A percentile compares a stretch with the other conserved stretches of the same genome.
Conservation (phyloP, 2,888 invertebrate genomes). For the Drosophila nr. medialis region DNA sequence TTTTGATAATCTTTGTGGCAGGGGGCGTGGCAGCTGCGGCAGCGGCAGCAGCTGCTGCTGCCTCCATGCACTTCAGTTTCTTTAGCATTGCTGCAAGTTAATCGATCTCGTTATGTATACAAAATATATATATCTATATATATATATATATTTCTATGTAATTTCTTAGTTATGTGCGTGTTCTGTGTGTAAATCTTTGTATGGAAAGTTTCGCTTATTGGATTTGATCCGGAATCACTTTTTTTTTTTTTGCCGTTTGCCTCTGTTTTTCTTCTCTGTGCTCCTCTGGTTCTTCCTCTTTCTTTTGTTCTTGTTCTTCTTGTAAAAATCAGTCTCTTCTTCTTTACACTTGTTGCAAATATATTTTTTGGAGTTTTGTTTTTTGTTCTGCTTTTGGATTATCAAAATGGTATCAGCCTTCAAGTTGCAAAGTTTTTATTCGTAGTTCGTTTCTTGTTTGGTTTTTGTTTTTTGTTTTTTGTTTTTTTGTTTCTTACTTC, state of each 20-base stretch:
- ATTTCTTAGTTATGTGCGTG: constrained; percentile 22
- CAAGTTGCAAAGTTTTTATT: constrained; percentile 71
- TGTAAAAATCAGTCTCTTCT: constrained; percentile 82
- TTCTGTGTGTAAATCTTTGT: constrained; percentile 17
- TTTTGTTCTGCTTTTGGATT: constrained; percentile 49
- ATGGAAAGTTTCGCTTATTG: constrained; percentile 52
- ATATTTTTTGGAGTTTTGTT: constrained; percentile 31
- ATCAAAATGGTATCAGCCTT: constrained; percentile 79
- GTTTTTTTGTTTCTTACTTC: constrained; percentile 46
- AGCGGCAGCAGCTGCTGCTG: constrained; percentile 49
- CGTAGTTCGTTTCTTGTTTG: constrained; percentile 27
- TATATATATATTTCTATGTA: constrained; percentile 8
- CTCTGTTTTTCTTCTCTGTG: constrained; percentile 46
- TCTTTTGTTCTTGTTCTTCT: constrained; percentile 23
- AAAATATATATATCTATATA: constrained; percentile 5
- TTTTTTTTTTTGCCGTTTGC: constrained; percentile 28
- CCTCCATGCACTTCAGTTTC: constrained; percentile 83
- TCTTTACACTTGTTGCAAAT: constrained; percentile 71
- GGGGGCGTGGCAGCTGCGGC: constrained; percentile 16
- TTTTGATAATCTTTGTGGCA: constrained; percentile 78
- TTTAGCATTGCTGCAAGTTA: constrained; percentile 77
- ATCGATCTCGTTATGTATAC: constrained; percentile 13
- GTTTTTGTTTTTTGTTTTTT: constrained; percentile 28
- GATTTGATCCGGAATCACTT: constrained; percentile 78
- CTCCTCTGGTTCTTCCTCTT: constrained; percentile 8